These are phyloP conservation scores for Edolisoma coerulescens DNA, from an alignment of 2,113 vertebrate species.

Conservation along the genomic window DNA sequence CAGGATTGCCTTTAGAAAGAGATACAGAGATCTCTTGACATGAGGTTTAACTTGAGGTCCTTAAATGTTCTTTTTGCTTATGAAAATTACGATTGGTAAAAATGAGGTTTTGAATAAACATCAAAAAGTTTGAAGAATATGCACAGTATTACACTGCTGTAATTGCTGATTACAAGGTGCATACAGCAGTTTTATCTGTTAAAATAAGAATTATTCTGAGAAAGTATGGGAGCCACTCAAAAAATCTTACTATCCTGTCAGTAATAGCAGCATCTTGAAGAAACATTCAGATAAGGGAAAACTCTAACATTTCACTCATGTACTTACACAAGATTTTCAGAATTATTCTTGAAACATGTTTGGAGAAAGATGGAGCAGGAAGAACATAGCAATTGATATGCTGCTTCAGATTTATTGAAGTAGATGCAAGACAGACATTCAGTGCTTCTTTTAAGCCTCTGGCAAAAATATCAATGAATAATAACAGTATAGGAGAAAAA, in stretches of 20 bases:
- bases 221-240: not conserved
- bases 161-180: not conserved
- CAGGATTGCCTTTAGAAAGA: not conserved
- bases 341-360: not conserved
- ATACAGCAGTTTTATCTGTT: not conserved
- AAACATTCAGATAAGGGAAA: not conserved
- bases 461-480: not conserved
- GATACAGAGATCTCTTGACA: not conserved
- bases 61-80: not conserved
- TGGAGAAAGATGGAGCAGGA: not conserved
- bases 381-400: not conserved
- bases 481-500: not conserved
- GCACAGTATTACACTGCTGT: not conserved
- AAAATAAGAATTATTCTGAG: not conserved
- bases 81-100: not conserved
- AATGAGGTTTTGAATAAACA: not conserved
- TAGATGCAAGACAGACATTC: not conserved
- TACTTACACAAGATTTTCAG: not conserved
- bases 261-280: not conserved
- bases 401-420: not conserved
- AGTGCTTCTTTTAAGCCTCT: not conserved
- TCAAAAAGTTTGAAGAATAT: not conserved
- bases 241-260: not conserved
- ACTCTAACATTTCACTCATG: not conserved
- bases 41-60: not conserved